phyloP scores from a whole-genome alignment of 1,140 invertebrate genomes.

The Eumeta japonica region DNA sequence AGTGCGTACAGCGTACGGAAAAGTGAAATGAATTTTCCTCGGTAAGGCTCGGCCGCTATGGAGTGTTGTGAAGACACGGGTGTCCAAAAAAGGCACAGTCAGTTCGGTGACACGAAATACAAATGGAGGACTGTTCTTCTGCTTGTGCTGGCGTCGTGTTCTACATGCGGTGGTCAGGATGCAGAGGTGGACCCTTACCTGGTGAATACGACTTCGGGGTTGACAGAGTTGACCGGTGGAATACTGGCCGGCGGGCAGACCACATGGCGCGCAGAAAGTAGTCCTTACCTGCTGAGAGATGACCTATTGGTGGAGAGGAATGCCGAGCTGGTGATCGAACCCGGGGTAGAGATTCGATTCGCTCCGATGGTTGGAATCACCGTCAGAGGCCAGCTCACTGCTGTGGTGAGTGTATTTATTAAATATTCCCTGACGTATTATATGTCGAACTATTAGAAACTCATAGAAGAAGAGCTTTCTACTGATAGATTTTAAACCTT shows the following conservation, averaged over 20 bases:
- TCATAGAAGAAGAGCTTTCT: too few relatives aligned
- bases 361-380: conserved; percentile 87
- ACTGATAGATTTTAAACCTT: too few relatives aligned
- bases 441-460: too few relatives aligned
- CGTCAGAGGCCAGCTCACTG: conserved; percentile 80
- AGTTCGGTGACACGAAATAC: conserved; percentile 54
- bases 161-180: conserved; percentile 32
- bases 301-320: conserved; percentile 77
- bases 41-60: conserved; percentile 30
- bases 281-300: conserved; percentile 76
- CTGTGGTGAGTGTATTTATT: conserved; percentile 74
- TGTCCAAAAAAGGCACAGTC: conserved; percentile 50
- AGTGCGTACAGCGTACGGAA: conserved; percentile 17
- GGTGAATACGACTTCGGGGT: conserved; percentile 35
- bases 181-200: conserved; percentile 34
- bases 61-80: conserved; percentile 40
- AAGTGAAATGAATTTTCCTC: conserved; percentile 41
- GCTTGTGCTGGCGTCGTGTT: conserved; percentile 25
- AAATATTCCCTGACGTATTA: too few relatives aligned
- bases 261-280: conserved; percentile 60
- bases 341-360: conserved; percentile 84
- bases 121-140: conserved; percentile 53
- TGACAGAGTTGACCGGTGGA: conserved; percentile 66
- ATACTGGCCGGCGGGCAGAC: conserved; percentile 58
- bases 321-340: conserved; percentile 76